Evolutionary conservation across 2,888 invertebrate genomes (phyloP), one percentile per base, ranked within the genome.

Genomic region (Leptothorax acervorum): DNA sequence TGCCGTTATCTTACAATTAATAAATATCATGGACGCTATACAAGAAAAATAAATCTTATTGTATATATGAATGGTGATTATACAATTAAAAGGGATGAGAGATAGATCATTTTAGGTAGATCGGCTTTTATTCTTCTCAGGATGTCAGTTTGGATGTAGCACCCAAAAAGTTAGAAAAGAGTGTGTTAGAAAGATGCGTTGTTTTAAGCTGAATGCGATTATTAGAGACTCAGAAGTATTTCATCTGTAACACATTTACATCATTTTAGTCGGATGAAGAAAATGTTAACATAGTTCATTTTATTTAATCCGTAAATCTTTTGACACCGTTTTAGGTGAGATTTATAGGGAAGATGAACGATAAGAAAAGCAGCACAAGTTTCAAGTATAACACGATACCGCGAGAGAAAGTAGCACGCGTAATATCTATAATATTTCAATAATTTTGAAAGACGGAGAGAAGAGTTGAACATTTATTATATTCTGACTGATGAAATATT

Each of bases 401-500:
- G 31, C 31, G 15, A 48, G 23, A 55, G 53, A 51, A 51, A 51
- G 15, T 39, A 31, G 48, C 12, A 75, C 51, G 51, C 63, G 63
- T 39, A 39, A 75, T 45, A 39, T 28, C n/a, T 23, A 12, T 12
- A 31, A 60, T n/a, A 23, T 28, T 65, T 63, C 18, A 63, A 65
- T 78, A 39, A 78, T 42, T 42, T 23, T 65, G 6, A 76, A 31
- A 48, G 51, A 35, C 35, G 45, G 15, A 23, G 23, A 23, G 23
- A 73, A 60, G 18, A 5, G 31, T n/a, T 45, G 23, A 48, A 23
- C 60, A 81, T 60, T 79, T 60, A 71, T 71, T 71, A 73, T 79
- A 73, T 79, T 60, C 48, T 18, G 39, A 73, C 48, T 28, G 9
- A 73, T 79, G 18, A 18, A 73, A 79, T 48, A 73, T 71, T 79